phyloP scores from a whole-genome alignment of 2,797 vertebrate genomes.

The Catharus ustulatus region DNA sequence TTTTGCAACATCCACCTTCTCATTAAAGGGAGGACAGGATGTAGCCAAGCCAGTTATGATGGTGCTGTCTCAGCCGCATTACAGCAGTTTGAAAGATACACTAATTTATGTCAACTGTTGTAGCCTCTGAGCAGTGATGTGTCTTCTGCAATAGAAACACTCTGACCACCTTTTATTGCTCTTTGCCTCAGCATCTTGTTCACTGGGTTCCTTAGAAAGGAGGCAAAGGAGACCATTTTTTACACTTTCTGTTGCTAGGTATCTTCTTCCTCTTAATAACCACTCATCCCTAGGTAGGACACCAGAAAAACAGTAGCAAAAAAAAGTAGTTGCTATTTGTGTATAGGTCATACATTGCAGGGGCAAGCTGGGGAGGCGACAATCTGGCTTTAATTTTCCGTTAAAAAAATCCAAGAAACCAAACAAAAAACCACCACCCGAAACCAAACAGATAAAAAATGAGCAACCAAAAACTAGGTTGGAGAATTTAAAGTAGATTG shows the following conservation, averaged over 20 bases:
- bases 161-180: neutral
- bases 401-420: neutral
- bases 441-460: neutral
- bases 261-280: neutral
- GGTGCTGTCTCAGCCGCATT: neutral
- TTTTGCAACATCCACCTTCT: neutral
- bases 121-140: neutral
- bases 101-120: neutral
- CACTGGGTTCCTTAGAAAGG: neutral
- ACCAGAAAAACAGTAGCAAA: neutral
- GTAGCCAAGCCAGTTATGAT: neutral
- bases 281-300: neutral
- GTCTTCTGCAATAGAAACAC: neutral
- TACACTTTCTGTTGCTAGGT: neutral
- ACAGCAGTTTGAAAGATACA: neutral
- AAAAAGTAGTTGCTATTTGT: neutral
- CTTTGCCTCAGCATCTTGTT: neutral
- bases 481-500: neutral
- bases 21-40: neutral
- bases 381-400: neutral
- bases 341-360: neutral
- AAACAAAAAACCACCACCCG: accelerated
- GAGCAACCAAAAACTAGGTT: neutral
- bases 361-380: accelerated
- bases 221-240: neutral